Conservation (phyloP, 1,140 invertebrate species). For the Ceratina japonica region DNA sequence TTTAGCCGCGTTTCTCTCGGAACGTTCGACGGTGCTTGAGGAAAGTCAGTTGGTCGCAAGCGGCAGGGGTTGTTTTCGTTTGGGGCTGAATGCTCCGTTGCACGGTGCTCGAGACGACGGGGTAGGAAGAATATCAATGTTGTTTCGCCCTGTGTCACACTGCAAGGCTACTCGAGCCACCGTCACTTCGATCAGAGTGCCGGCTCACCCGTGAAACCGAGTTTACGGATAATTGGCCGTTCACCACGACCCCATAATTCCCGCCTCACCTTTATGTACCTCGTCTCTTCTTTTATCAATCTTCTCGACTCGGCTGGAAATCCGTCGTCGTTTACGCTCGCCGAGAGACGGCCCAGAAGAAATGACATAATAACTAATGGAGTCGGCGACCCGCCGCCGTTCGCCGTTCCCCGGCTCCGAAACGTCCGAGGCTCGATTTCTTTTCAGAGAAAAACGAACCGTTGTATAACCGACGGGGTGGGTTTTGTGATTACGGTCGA, state of each 20-base stretch:
- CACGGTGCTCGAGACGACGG: background rate
- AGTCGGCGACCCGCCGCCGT: too few species aligned
- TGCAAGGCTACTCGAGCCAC: constrained; percentile 10
- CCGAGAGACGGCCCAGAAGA: too few species aligned
- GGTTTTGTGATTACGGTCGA: background rate
- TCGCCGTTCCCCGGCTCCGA: too few species aligned
- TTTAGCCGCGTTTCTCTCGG: too few species aligned
- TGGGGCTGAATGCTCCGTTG: background rate
- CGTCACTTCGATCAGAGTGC: constrained; percentile 25
- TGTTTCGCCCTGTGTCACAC: too few species aligned
- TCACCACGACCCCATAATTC: background rate
- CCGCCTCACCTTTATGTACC: background rate
- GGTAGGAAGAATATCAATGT: background rate
- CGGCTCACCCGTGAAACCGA: constrained; percentile 18
- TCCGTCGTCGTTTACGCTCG: too few species aligned
- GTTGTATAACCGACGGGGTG: too few species aligned
- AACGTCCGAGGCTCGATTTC: too few species aligned
- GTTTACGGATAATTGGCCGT: constrained; percentile 42
- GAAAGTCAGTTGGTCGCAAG: too few species aligned
- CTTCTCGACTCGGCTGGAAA: too few species aligned
- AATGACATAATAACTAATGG: too few species aligned
- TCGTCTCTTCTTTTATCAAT: background rate
- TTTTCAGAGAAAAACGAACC: too few species aligned
- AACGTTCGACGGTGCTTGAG: background rate
- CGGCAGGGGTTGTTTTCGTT: background rate